Conservation (phyloP, 1,140 invertebrate genomes). For the Holcopasites calliopsidis region DNA sequence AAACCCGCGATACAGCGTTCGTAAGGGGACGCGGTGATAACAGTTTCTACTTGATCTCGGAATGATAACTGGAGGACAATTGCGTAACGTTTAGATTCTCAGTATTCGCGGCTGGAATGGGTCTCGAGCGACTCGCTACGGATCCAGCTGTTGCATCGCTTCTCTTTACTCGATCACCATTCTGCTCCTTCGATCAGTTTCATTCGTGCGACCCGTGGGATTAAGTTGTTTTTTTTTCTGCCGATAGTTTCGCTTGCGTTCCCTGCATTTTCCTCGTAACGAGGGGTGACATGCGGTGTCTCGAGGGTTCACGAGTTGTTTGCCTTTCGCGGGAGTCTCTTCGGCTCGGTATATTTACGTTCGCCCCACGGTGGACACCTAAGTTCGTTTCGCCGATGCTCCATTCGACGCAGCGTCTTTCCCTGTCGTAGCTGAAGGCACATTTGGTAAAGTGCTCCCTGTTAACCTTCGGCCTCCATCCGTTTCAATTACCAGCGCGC, state of each 20-base stretch:
- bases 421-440: too few relatives aligned
- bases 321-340: neutral
- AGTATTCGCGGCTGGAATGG: neutral
- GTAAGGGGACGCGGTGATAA: too few relatives aligned
- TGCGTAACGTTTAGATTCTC: neutral
- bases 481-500: neutral
- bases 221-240: neutral
- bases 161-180: neutral
- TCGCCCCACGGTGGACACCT: neutral
- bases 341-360: neutral
- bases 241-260: neutral
- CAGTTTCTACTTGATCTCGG: too few relatives aligned
- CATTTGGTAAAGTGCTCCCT: neutral
- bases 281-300: neutral
- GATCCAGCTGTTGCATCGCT: neutral
- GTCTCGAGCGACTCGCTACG: too few relatives aligned
- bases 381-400: neutral
- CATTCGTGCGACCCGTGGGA: neutral
- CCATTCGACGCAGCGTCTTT: neutral
- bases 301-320: neutral
- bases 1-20: neutral
- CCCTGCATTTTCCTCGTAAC: neutral
- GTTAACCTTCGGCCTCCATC: neutral
- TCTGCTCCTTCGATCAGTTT: neutral
- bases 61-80: neutral